phyloP scores from a whole-genome alignment of 2,888 invertebrate species.

The Eumacrocentrus americanus region DNA sequence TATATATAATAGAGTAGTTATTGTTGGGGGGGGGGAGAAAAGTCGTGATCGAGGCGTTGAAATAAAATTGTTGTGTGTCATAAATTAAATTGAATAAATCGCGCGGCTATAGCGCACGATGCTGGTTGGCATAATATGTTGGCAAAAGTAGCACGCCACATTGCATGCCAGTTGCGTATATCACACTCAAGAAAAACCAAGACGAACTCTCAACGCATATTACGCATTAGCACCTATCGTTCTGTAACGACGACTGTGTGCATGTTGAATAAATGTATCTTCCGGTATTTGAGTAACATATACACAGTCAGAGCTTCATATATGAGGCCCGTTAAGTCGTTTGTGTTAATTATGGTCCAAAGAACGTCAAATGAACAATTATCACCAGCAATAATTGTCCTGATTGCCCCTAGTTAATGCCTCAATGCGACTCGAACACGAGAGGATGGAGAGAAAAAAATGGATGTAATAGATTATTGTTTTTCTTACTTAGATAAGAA shows the following conservation, averaged over 20 bases:
- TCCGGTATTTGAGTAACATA: slow-evolving; percentile 20
- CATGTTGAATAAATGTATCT: slow-evolving; percentile 24
- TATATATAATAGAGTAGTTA: background rate
- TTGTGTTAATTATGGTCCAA: background rate
- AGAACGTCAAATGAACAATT: slow-evolving; percentile 7
- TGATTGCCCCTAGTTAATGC: background rate
- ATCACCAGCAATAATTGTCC: background rate
- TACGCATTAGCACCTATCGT: slow-evolving; percentile 32
- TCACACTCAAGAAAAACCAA: slow-evolving; percentile 27
- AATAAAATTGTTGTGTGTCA: slow-evolving; percentile 36
- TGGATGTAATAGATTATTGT: background rate
- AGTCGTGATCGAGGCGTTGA: slow-evolving; percentile 35
- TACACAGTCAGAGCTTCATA: too few species aligned
- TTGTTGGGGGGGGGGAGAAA: background rate
- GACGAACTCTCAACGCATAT: slow-evolving; percentile 23
- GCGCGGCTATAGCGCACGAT: slow-evolving; percentile 16
- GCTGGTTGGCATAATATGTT: slow-evolving; percentile 24
- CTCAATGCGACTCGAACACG: background rate
- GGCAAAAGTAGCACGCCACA: slow-evolving; percentile 38
- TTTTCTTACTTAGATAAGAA: too few species aligned
- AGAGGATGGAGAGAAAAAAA: background rate
- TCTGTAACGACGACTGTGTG: slow-evolving; percentile 21
- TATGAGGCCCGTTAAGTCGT: background rate
- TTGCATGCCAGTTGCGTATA: slow-evolving; percentile 39
- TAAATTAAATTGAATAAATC: slow-evolving; percentile 39